Percentiles rank a stretch among this genome's conserved stretches.
These are phyloP conservation scores for Xanthia togata DNA, from an alignment of 2,888 invertebrate genomes.

Conservation along the genomic window DNA sequence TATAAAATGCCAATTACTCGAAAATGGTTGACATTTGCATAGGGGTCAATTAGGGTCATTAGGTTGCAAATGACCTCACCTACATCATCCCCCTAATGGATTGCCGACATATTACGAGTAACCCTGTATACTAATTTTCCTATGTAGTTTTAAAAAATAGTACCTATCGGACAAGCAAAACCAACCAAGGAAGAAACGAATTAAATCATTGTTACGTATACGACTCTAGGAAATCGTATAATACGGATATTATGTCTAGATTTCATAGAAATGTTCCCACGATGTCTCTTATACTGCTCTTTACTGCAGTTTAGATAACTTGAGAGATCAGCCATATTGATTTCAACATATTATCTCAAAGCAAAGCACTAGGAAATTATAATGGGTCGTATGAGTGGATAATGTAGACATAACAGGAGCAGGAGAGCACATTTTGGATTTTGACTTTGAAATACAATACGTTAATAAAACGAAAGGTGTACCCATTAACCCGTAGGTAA, in stretches of 20 bases:
- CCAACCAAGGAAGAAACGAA: conserved; percentile 33
- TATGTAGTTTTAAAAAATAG: background rate
- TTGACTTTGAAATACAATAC: background rate
- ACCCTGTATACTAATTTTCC: background rate
- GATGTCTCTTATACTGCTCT: conserved; percentile 9
- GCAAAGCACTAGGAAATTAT: conserved; percentile 12
- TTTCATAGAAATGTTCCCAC: conserved; percentile 46
- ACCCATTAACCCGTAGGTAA: no score
- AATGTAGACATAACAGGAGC: background rate
- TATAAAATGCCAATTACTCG: no score
- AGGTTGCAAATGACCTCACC: no score
- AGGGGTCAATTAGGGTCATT: no score
- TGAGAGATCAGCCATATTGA: conserved; percentile 21
- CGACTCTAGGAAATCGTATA: conserved; percentile 38
- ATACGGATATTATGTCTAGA: conserved; percentile 33
- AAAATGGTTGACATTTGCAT: no score
- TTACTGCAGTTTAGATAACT: background rate
- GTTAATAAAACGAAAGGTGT: no score
- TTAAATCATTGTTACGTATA: conserved; percentile 22
- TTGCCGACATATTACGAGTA: no score
- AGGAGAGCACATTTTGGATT: background rate
- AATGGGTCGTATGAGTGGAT: background rate
- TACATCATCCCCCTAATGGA: no score
- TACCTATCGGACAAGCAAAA: background rate
- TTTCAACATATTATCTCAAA: background rate